Evolutionary conservation across 2,797 vertebrate genomes (phyloP), one percentile per base, ranked within the genome.

Genomic region (Fistularia tabacaria): DNA sequence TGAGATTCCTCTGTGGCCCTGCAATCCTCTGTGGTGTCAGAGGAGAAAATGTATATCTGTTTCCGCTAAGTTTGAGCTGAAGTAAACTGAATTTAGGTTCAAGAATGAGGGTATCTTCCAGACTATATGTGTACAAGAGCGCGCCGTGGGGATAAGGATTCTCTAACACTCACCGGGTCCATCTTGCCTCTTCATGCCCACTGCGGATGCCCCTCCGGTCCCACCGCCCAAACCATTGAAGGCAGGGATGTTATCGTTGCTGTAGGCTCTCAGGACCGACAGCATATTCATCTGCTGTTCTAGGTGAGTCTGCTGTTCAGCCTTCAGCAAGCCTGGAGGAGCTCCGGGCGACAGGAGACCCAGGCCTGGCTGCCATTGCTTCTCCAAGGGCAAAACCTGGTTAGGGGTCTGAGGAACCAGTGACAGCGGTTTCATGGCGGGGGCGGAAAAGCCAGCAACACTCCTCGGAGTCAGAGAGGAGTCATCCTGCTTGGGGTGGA

Each of bases 191-290:
- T 98, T 99, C 92, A 94, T 91, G 91, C 90, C 93, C 85, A 93
- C 92, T 8, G 76, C 70, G 60, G 85, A 49, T 54, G 82, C 69
- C 50, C 81, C 83, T 38, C 74, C 84, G 65, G 87, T 87, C 85
- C 90, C 92, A 70, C 90, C 89, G 65, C 93, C 92, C 82, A 98
- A 91, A 88, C 95, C 91, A 37, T 98, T 98, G 92, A 96, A 99
- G 72, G 93, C 90, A 46, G 94, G 92, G 64, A 97, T 90, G 92
- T 92, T 93, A 80, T 98, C 96, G 36, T 93, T 92, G 85, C 94
- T 95, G 90, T 98, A 99, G 86, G 95, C 95, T 91, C 96, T 91
- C 76, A 99, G 93, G 84, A 98, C 97, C 49, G 97, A 99, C 80
- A 99, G 89, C 90, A 92, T 92, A 85, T 94, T 97, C 90, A 97